phyloP scores from a whole-genome alignment of 2,888 invertebrate species.

The Endotricha flammealis region DNA sequence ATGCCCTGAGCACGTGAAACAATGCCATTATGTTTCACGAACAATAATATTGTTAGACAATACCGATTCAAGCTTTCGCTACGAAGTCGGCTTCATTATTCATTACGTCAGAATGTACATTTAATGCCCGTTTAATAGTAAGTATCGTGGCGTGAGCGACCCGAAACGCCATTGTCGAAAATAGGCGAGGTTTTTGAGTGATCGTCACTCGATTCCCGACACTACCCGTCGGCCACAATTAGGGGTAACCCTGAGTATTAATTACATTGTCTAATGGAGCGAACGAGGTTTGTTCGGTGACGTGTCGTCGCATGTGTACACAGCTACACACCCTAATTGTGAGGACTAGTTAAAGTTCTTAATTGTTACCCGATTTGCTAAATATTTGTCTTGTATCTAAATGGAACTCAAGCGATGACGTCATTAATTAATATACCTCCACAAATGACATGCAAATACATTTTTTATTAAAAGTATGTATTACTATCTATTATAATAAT shows the following conservation, averaged over 20 bases:
- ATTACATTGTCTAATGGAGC: slow-evolving; percentile 74
- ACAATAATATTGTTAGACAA: slow-evolving; percentile 49
- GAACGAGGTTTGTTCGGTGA: slow-evolving; percentile 51
- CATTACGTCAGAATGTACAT: slow-evolving; percentile 47
- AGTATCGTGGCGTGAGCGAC: slow-evolving; percentile 29
- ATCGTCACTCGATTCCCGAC: slow-evolving; percentile 51
- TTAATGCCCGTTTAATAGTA: slow-evolving; percentile 37
- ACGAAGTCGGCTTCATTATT: slow-evolving; percentile 48
- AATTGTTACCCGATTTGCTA: slow-evolving; percentile 12
- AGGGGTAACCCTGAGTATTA: slow-evolving; percentile 68
- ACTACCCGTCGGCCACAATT: slow-evolving; percentile 63
- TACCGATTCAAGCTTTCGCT: slow-evolving; percentile 34
- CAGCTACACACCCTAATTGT: slow-evolving; percentile 45
- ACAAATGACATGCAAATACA: no score
- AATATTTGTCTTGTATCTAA: slow-evolving; percentile 9
- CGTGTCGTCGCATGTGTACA: slow-evolving; percentile 50
- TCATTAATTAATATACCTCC: no score
- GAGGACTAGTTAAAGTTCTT: slow-evolving; percentile 19
- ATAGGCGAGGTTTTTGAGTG: slow-evolving; percentile 57
- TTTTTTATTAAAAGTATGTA: no score
- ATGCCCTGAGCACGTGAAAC: slow-evolving; percentile 42
- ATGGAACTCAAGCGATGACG: no score
- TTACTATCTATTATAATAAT: no score
- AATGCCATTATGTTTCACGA: slow-evolving; percentile 51
- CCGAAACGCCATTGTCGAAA: slow-evolving; percentile 27